Evolutionary conservation across 2,797 vertebrate genomes (phyloP), one percentile per base, ranked within the genome.

Genomic region (Anguilla marmorata): DNA sequence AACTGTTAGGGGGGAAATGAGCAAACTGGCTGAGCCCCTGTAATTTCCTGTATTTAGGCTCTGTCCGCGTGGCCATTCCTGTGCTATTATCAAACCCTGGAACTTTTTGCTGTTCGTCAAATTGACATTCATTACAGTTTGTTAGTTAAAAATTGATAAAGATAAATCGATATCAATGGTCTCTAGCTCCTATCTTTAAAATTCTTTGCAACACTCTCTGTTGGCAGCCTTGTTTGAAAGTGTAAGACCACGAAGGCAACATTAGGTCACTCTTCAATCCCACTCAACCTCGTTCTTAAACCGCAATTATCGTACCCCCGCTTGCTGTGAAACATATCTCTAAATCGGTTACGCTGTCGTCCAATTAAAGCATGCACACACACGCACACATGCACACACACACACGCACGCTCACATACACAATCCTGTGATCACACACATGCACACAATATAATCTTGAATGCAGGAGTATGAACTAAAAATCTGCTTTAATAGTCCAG

Each of bases 401-500:
- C 41, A n/a, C 41, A 72, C 41, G n/a, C 41, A 48, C 84, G 60
- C 84, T 63, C 52, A 80, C 72, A 50, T 66, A 45, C 84, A 84
- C 79, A 74, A 66, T 33, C 86, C 54, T 6, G 41, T 37, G n/a
- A 72, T 48, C 80, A 85, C 82, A 80, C 82, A 54, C 86, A 74
- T 48, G 69, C 60, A 84, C 72, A 85, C 79, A 86, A 72, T 90
- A 88, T 48, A 88, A 72, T 89, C 80, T 50, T 37, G 24, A 58
- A 24, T 83, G 41, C 14, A 8, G 66, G 37, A 83, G 66, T 84
- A 76, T 87, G 87, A 88, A 88, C 86, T 90, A 88, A 86, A 88
- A 87, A 80, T 56, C 72, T 60, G 63, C 84, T 85, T 84, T 86
- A 84, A 86, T 89, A 66, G 24, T 76, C 48, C 69, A 50, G 84